phyloP scores from a whole-genome alignment of 2,888 invertebrate genomes.

The Keiferia lycopersicella region DNA sequence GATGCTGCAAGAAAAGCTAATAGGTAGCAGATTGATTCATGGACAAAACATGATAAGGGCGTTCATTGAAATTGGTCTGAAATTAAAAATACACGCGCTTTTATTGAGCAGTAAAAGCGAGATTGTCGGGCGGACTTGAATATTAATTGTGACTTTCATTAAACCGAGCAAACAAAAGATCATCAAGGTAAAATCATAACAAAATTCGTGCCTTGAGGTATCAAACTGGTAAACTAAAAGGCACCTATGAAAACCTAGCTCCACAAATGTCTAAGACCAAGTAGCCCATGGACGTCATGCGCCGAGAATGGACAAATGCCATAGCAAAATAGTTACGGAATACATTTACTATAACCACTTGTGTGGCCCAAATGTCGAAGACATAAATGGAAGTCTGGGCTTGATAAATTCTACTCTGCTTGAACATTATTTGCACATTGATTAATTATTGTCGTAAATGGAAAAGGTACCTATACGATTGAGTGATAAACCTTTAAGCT shows the following conservation, averaged over 20 bases:
- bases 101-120: constrained; percentile 1
- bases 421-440: constrained; percentile 24
- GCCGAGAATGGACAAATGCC: constrained; percentile 42
- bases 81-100: constrained; percentile 9
- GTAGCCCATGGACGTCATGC: constrained; percentile 34
- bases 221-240: background rate
- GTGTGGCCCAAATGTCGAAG: constrained; percentile 50
- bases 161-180: background rate
- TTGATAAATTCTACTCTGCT: constrained; percentile 28
- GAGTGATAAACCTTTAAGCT: constrained; percentile 23
- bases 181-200: background rate
- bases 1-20: background rate
- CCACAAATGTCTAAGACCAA: constrained; percentile 13
- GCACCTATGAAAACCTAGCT: constrained; percentile 2
- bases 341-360: constrained; percentile 33
- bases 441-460: constrained; percentile 26
- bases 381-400: constrained; percentile 43
- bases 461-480: constrained; percentile 29
- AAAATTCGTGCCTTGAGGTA: background rate
- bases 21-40: background rate
- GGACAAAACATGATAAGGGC: constrained; percentile 13
- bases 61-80: constrained; percentile 6
- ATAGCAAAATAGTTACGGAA: constrained; percentile 38
- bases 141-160: background rate
- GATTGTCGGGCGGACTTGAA: background rate